Base-by-base conservation (phyloP, 2,888 invertebrate genomes). In the Danaus chrysippus region DNA sequence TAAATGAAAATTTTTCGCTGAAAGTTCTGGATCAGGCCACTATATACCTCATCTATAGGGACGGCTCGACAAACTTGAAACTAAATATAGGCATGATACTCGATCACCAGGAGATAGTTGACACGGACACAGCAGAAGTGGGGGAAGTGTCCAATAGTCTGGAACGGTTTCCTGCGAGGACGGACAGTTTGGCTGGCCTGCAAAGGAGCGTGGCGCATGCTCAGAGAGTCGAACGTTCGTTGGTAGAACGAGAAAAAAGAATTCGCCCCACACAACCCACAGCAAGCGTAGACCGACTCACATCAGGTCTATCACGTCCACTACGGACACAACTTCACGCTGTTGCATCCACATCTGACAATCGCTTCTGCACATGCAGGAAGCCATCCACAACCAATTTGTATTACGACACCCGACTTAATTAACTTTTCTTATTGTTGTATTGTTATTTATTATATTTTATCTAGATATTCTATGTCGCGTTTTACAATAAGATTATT, bases 41-140 rank as follows among this genome's bases (percentile, higher is more conserved):
- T 10, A 73, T 90, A 34, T 86, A 88, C 70, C 73, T 91, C 3
- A 79, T 84, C 54, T 91, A 77, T 68, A 78, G 86, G 68, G 89
- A 90, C 63, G 87, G 88, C 1, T 73, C 80, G 12, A 82, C 82
- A 8, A 87, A 83, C 68, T 66, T 90, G 42, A 89, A 88, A 73
- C 65, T 88, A 34, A 90, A 91, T 65, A 78, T 78, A 73, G 92
- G 85, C 72, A 93, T 86, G 92, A 81, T 77, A 74, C 81, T 86
- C 78, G 92, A 84, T 79, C 92, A 84, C 76, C 89, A 83, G 81
- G 93, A 81, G 81, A 92, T 80, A 73, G 88, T 79, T 68, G 92
- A 83, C 78, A 92, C 82, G 0, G 70, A 77, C 56, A 75, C 72
- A 10, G 74, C 74, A 3, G 78, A 79, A 58, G 68, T 77, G 5